Evolutionary conservation across 2,113 vertebrate species (phyloP).

Genomic region (Bujurquina vittata): DNA sequence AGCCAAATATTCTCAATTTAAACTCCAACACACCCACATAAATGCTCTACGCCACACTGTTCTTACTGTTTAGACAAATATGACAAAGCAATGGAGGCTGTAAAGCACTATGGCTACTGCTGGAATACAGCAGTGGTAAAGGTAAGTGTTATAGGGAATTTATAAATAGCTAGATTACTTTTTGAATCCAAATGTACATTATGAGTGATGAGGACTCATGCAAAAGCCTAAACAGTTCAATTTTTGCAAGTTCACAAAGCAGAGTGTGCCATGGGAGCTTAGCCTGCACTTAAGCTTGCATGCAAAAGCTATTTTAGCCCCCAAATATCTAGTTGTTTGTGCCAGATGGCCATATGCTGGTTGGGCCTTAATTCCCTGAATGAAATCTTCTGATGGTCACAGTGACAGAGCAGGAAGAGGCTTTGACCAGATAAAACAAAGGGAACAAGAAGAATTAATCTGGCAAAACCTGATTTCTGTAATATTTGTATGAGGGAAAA

Average conservation of each 20-base stretch:
- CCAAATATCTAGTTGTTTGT: constrained; percentile 66
- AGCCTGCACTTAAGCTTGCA: constrained; percentile 55
- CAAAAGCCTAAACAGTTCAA: constrained; percentile 17
- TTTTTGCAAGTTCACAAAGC: constrained; percentile 46
- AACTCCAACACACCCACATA: not conserved
- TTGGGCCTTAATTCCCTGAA: constrained; percentile 64
- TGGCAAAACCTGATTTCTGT: not conserved
- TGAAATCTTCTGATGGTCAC: constrained; percentile 56
- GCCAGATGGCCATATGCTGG: constrained; percentile 70
- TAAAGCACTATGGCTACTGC: not conserved
- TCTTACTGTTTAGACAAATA: not conserved
- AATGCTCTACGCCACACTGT: not conserved
- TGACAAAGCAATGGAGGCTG: not conserved
- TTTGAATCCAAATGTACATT: constrained; percentile 20
- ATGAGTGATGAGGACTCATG: constrained; percentile 10
- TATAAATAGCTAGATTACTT: not conserved
- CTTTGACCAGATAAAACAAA: constrained; percentile 27
- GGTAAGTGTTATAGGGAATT: not conserved
- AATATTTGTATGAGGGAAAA: not conserved
- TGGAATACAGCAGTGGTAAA: not conserved
- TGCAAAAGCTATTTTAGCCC: constrained; percentile 63
- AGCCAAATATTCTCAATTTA: not conserved
- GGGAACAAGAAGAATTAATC: constrained; percentile 37
- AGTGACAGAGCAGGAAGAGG: constrained; percentile 28
- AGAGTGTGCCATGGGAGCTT: constrained; percentile 53